Evolutionary conservation across 2,888 invertebrate species (phyloP).

Genomic region (Lasioglossum morio): DNA sequence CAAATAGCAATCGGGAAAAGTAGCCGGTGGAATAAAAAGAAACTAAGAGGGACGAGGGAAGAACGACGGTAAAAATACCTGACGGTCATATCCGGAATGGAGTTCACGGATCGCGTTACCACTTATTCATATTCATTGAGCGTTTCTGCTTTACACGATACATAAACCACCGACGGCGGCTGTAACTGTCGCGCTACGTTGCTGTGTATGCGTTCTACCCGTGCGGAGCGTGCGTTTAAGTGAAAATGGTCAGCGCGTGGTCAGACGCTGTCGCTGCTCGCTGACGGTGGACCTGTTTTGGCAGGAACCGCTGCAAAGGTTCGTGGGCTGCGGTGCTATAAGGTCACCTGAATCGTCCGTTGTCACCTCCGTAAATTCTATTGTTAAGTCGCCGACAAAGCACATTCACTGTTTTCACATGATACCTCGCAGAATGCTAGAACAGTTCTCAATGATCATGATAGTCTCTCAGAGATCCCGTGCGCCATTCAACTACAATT

Average conservation of each 20-base stretch:
- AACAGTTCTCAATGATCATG: background rate
- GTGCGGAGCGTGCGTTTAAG: conserved; percentile 44
- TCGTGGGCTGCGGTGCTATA: conserved; percentile 14
- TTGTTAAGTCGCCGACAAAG: background rate
- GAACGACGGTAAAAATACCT: conserved; percentile 1
- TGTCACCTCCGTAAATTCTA: background rate
- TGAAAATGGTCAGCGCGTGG: conserved; percentile 55
- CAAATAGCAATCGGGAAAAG: conserved; percentile 65
- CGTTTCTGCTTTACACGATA: conserved; percentile 53
- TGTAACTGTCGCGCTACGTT: conserved; percentile 46
- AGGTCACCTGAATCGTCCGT: background rate
- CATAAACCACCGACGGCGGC: conserved; percentile 57
- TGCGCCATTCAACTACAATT: background rate
- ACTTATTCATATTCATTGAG: conserved; percentile 71
- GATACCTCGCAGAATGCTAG: background rate
- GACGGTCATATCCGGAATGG: conserved; percentile 18
- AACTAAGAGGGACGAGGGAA: conserved; percentile 6
- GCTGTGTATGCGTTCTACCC: background rate
- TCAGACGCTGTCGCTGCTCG: conserved; percentile 28
- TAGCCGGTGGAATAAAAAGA: conserved; percentile 48
- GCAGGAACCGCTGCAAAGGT: conserved; percentile 13
- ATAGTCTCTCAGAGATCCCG: background rate
- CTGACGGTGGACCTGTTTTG: background rate
- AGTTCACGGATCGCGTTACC: conserved; percentile 45
- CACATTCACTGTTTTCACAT: background rate